A percentile compares a stretch with the other conserved stretches of the same genome.
These are phyloP conservation scores for Cydia fagiglandana DNA, from an alignment of 1,140 invertebrate species.

Conservation along the genomic window DNA sequence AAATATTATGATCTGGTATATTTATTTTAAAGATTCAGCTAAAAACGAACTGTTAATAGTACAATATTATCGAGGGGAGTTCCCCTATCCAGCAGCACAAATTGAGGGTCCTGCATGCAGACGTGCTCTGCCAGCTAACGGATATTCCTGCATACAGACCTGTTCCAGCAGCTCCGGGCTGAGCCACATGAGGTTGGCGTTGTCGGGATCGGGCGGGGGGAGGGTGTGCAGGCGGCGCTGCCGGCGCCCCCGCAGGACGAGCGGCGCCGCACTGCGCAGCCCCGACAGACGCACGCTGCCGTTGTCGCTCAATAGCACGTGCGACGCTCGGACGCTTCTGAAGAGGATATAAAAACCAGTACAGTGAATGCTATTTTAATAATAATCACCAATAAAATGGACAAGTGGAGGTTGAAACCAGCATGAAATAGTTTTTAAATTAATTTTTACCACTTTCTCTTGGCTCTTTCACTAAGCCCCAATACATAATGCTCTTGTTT, in stretches of 20 bases:
- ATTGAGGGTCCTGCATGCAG: too few relatives aligned
- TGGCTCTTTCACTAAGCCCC: too few relatives aligned
- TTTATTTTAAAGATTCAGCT: too few relatives aligned
- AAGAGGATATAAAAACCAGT: constrained; percentile 44
- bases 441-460: too few relatives aligned
- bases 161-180: constrained; percentile 95
- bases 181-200: constrained; percentile 90
- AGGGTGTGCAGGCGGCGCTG: constrained; percentile 86
- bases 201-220: constrained; percentile 82
- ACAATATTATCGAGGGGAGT: too few relatives aligned
- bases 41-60: too few relatives aligned
- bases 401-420: not conserved
- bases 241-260: constrained; percentile 85
- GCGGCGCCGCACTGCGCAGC: constrained; percentile 86
- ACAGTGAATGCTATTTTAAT: not conserved
- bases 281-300: constrained; percentile 88
- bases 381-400: not conserved
- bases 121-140: too few relatives aligned
- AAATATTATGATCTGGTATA: too few relatives aligned
- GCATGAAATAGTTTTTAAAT: too few relatives aligned
- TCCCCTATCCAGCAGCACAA: too few relatives aligned
- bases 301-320: constrained; percentile 86
- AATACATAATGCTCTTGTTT: too few relatives aligned
- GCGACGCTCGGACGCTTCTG: constrained; percentile 90
- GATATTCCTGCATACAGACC: constrained; percentile 61